Conservation (phyloP, 2,113 vertebrate species). For the Phocoena sinus region DNA sequence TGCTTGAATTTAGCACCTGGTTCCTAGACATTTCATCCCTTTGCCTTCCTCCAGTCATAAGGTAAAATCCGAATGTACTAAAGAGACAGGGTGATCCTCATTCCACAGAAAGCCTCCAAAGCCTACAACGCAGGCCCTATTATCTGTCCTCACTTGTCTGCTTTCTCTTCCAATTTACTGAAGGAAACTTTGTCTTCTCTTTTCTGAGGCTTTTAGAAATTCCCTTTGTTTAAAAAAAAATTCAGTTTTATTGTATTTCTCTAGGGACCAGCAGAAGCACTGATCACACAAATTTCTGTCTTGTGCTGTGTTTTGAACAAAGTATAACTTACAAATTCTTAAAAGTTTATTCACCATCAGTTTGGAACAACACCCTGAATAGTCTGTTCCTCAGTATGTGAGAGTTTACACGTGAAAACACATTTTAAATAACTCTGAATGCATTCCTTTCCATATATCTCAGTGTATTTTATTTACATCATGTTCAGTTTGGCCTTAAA, state of each 20-base stretch:
- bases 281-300: background rate
- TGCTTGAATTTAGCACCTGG: background rate
- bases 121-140: rapidly evolving
- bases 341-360: background rate
- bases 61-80: background rate
- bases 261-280: background rate
- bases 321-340: background rate
- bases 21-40: background rate
- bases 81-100: background rate
- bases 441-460: background rate
- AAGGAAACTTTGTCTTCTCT: background rate
- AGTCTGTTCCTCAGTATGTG: background rate
- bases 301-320: background rate
- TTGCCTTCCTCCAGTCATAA: background rate
- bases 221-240: background rate
- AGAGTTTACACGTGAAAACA: background rate
- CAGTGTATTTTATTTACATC: background rate
- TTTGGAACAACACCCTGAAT: background rate
- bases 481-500: background rate
- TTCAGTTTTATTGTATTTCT: background rate
- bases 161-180: background rate
- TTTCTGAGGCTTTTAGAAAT: background rate
- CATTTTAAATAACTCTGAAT: background rate
- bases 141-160: background rate
- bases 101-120: background rate